These are phyloP conservation scores for Eupithecia exiguata DNA, from an alignment of 2,888 invertebrate species.

Conservation along the genomic window DNA sequence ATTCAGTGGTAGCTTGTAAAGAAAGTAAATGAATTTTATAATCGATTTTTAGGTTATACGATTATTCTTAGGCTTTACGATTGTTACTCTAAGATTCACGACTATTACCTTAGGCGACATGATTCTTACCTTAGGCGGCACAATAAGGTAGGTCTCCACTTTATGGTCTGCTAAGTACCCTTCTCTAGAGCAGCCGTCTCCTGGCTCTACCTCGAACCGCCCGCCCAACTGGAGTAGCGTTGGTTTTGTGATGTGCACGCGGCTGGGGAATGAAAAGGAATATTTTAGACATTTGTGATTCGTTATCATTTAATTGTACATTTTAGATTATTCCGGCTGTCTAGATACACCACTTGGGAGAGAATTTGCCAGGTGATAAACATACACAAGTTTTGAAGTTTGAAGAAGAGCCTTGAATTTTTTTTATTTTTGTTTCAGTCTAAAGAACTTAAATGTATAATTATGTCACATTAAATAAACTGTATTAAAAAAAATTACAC, in stretches of 20 bases:
- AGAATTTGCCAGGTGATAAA: too few relatives aligned
- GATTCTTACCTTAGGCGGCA: conserved; percentile 90
- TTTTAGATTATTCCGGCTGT: background rate
- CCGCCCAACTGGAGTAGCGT: conserved; percentile 91
- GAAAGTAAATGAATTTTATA: background rate
- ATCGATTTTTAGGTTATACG: too few relatives aligned
- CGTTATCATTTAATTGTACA: background rate
- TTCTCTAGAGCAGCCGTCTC: conserved; percentile 91
- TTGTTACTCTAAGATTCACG: background rate
- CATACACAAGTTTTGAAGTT: too few relatives aligned
- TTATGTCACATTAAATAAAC: too few relatives aligned
- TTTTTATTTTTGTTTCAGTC: too few relatives aligned
- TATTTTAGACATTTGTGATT: too few relatives aligned
- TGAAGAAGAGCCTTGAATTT: too few relatives aligned
- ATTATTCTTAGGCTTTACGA: background rate
- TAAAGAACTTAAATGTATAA: too few relatives aligned
- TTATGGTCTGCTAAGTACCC: conserved; percentile 94
- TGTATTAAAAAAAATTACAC: too few relatives aligned
- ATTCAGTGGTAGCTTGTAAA: too few relatives aligned
- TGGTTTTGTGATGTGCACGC: conserved; percentile 94
- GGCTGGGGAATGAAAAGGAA: conserved; percentile 4
- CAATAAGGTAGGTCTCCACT: conserved; percentile 93
- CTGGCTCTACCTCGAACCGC: conserved; percentile 93
- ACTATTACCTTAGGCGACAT: background rate
- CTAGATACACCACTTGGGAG: too few relatives aligned